Evolutionary conservation across 2,113 vertebrate species (phyloP).

Genomic region (Cyphomyrus plagiostoma): DNA sequence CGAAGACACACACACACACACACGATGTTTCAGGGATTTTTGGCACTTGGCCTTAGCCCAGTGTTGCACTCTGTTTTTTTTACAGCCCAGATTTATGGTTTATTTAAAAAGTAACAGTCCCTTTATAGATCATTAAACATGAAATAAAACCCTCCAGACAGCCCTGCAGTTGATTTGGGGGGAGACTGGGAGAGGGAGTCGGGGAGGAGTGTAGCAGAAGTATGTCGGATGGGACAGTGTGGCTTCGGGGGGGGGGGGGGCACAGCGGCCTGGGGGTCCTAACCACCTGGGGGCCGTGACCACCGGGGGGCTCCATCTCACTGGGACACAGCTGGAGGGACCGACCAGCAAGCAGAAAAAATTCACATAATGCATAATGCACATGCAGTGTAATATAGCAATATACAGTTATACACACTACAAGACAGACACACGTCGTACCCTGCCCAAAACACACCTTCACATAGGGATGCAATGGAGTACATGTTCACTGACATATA

Average conservation of each 20-base stretch:
- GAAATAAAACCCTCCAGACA: slow-evolving; percentile 59
- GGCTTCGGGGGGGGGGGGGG: background rate
- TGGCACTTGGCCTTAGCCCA: slow-evolving; percentile 53
- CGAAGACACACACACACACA: background rate
- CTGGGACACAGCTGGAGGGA: background rate
- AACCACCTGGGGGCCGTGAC: background rate
- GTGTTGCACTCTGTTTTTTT: slow-evolving; percentile 51
- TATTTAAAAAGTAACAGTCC: slow-evolving; percentile 70
- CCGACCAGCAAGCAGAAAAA: background rate
- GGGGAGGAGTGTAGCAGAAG: slow-evolving; percentile 40
- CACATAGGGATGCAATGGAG: background rate
- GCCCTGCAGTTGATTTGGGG: slow-evolving; percentile 44
- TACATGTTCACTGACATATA: background rate
- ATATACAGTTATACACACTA: background rate
- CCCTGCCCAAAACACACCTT: background rate
- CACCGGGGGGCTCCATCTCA: background rate
- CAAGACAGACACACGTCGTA: background rate
- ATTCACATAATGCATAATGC: background rate
- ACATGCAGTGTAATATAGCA: background rate
- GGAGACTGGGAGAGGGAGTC: background rate
- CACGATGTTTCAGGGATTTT: slow-evolving; percentile 27
- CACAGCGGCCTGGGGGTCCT: background rate
- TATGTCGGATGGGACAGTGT: slow-evolving; percentile 42
- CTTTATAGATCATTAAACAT: slow-evolving; percentile 68
- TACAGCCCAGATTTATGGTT: slow-evolving; percentile 66